Evolutionary conservation across 1,140 invertebrate genomes (phyloP), one percentile per base, ranked within the genome.

Genomic region (Papilio aristodemus): DNA sequence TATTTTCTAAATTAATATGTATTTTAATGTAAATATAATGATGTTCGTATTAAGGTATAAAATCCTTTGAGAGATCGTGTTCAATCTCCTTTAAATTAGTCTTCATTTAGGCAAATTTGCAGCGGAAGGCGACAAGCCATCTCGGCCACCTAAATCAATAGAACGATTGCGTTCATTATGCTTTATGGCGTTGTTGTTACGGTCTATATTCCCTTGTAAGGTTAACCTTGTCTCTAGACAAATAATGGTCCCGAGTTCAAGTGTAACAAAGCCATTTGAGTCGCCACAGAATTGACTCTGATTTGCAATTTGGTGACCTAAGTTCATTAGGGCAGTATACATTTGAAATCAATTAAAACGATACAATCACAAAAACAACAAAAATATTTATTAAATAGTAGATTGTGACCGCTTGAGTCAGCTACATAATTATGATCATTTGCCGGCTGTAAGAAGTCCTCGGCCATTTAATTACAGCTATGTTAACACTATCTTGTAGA

Each of bases 81-180:
- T 72, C 66, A 74, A 36, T 62, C 67, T 46, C 69, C 54, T 63
- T 69, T 62, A 68, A 77, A 69, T 71, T 58, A 68, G 66, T 36
- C 60, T 64, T 77, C 70, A 74, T 69, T 74, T 77, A 74, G 67
- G 37, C 58, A 71, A 69, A 72, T 77, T 72, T 72, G 70, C 58
- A 57, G 43, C 27, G 59, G 38, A 67, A 62, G 70, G 70, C 38
- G 43, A 46, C 59, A 71, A 67, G 57, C 62, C 32, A 70, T 67
- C 22, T 70, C 14, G 46, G n/a, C 67, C 13, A 62, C n/a, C 59
- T 59, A 62, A 62, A 62, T 38, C 59, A 37, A 62, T 36, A 14
- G 10, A 19, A 14, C 10, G 6, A 4, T 36, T 10, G 4, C 1
- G 14, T 11, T 17, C 9, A 62, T 38, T 62, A 19, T 37, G 67